Evolutionary conservation across 2,888 invertebrate genomes (phyloP).

Genomic region (Diaprepes abbreviatus): DNA sequence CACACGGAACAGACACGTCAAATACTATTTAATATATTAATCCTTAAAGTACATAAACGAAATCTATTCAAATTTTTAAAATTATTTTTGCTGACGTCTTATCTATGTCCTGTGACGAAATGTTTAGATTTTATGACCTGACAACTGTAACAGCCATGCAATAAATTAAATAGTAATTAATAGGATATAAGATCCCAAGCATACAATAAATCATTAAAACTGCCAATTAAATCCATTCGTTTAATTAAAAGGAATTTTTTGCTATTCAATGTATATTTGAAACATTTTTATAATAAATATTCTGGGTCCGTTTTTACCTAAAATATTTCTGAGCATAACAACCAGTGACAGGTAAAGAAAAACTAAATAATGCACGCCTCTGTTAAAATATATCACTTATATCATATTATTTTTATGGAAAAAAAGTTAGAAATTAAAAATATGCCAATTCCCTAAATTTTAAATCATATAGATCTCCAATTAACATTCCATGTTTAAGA

Average conservation of each 20-base stretch:
- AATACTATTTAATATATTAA: conserved; percentile 9
- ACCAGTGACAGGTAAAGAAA: too few species aligned
- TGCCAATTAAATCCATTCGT: conserved; percentile 1
- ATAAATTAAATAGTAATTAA: conserved; percentile 25
- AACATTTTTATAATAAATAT: background rate
- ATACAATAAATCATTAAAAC: conserved; percentile 15
- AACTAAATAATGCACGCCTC: too few species aligned
- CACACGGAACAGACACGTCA: background rate
- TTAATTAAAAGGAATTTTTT: background rate
- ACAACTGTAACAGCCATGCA: conserved; percentile 6
- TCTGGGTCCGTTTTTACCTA: background rate
- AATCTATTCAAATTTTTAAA: conserved; percentile 27
- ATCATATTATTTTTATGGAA: too few species aligned
- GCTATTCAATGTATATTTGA: background rate
- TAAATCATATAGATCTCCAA: too few species aligned
- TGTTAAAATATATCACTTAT: too few species aligned
- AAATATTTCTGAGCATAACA: too few species aligned
- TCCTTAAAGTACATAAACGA: conserved; percentile 15
- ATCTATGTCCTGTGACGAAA: conserved; percentile 29
- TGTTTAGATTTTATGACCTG: conserved; percentile 25
- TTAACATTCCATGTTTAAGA: too few species aligned
- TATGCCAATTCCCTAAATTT: too few species aligned
- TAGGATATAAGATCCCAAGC: background rate
- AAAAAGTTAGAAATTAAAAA: too few species aligned
- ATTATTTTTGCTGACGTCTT: conserved; percentile 26